Percentiles rank a stretch among this genome's conserved stretches.
Conservation (phyloP, 2,113 vertebrate genomes). For the Bolborhynchus lineola region DNA sequence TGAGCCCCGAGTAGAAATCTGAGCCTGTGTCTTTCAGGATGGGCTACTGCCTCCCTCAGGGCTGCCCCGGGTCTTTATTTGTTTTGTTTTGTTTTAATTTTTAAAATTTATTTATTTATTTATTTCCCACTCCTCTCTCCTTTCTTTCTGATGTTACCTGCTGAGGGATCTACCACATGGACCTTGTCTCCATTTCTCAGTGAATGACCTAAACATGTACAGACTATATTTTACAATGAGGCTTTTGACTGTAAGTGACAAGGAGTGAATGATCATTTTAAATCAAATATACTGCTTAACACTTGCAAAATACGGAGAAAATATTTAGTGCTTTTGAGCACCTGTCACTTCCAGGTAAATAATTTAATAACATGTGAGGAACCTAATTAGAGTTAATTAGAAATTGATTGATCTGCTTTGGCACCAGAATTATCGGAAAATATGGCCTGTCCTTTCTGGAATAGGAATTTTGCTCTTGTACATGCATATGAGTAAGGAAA, state of each 20-base stretch:
- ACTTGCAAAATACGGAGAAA: constrained; percentile 13
- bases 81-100: fast-evolving
- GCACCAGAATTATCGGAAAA: neutral
- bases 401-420: constrained; percentile 48
- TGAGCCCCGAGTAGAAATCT: neutral
- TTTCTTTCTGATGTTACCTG: neutral
- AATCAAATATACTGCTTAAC: neutral
- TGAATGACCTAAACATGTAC: neutral
- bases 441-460: neutral
- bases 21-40: neutral
- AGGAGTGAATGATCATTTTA: neutral
- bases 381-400: constrained; percentile 58
- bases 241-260: constrained; percentile 7
- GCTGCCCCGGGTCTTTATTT: neutral
- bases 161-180: neutral
- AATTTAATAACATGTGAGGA: constrained; percentile 30
- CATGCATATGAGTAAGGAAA: neutral
- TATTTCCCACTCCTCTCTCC: fast-evolving
- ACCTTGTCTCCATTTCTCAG: neutral
- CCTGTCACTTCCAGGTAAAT: constrained; percentile 47
- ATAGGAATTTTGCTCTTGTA: neutral
- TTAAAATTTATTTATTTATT: fast-evolving
- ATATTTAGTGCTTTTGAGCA: constrained; percentile 21
- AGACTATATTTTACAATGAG: neutral
- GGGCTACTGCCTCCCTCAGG: neutral